Conservation (phyloP, 2,888 invertebrate genomes). For the Xylota segnis region DNA sequence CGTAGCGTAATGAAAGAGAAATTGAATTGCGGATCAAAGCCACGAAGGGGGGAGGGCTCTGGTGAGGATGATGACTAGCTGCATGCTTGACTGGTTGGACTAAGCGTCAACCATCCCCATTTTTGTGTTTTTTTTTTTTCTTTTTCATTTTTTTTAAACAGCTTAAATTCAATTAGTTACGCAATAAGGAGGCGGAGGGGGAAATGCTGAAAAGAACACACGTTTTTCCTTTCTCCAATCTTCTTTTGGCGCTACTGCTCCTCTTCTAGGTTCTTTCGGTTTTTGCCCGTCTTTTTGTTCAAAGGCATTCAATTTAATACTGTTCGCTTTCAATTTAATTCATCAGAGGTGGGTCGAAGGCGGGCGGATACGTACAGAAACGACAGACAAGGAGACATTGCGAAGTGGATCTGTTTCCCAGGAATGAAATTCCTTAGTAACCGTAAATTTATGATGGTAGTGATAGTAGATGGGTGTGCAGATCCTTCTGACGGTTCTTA, state of each 20-base stretch:
- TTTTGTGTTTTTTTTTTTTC: slow-evolving; percentile 10
- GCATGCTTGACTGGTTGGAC: slow-evolving; percentile 15
- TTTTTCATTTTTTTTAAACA: background rate
- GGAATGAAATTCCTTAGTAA: slow-evolving; percentile 35
- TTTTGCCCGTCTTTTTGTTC: slow-evolving; percentile 6
- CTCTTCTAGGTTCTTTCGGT: background rate
- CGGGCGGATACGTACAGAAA: background rate
- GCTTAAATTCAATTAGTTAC: slow-evolving; percentile 65
- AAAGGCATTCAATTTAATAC: slow-evolving; percentile 52
- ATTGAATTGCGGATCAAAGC: slow-evolving; percentile 67
- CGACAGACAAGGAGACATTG: background rate
- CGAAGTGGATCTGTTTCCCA: slow-evolving; percentile 24
- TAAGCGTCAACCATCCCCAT: slow-evolving; percentile 1
- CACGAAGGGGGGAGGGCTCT: background rate
- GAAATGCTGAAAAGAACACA: slow-evolving; percentile 18
- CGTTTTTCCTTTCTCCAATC: slow-evolving; percentile 27
- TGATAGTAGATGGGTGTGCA: slow-evolving; percentile 17
- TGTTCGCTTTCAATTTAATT: slow-evolving; percentile 46
- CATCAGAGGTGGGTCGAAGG: slow-evolving; percentile 5
- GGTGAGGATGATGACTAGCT: slow-evolving; percentile 8
- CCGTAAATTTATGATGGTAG: slow-evolving; percentile 28
- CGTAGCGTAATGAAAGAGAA: slow-evolving; percentile 46
- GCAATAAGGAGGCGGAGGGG: slow-evolving; percentile 1
- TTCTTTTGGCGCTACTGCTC: slow-evolving; percentile 10
- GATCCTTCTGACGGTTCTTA: background rate